These are phyloP conservation scores for Bos taurus DNA, from an alignment of 2,113 vertebrate genomes.

Conservation along the genomic window DNA sequence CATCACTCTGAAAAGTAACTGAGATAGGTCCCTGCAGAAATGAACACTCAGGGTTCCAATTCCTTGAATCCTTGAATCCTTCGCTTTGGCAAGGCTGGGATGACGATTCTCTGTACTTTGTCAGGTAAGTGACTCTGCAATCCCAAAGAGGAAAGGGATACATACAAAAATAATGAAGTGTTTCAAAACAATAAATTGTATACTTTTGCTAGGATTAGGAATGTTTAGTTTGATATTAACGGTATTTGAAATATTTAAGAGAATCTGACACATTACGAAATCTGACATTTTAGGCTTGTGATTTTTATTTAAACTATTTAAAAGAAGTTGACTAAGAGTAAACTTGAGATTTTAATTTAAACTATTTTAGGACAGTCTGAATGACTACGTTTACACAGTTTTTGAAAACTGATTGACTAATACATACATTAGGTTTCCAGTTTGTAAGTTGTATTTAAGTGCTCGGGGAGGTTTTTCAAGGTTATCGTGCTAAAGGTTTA, in stretches of 20 bases:
- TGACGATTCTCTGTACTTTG: background rate
- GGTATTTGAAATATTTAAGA: background rate
- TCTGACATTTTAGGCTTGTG: background rate
- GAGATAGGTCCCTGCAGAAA: background rate
- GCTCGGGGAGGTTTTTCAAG: background rate
- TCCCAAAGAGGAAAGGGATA: background rate
- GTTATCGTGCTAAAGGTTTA: background rate
- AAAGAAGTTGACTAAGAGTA: background rate
- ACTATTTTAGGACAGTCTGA: background rate
- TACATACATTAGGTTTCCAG: background rate
- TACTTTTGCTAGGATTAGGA: background rate
- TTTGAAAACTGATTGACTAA: background rate
- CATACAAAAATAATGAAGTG: background rate
- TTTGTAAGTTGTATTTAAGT: background rate
- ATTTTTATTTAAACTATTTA: conserved; percentile 33
- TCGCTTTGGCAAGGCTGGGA: background rate
- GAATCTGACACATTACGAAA: background rate
- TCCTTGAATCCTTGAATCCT: background rate
- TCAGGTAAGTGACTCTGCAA: background rate
- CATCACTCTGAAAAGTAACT: background rate
- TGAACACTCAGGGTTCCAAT: background rate
- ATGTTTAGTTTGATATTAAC: background rate
- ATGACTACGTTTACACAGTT: background rate
- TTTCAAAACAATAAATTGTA: background rate
- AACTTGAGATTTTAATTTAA: conserved; percentile 18